Base-by-base conservation (phyloP, 2,797 vertebrate genomes). In the Pogoniulus pusillus region DNA sequence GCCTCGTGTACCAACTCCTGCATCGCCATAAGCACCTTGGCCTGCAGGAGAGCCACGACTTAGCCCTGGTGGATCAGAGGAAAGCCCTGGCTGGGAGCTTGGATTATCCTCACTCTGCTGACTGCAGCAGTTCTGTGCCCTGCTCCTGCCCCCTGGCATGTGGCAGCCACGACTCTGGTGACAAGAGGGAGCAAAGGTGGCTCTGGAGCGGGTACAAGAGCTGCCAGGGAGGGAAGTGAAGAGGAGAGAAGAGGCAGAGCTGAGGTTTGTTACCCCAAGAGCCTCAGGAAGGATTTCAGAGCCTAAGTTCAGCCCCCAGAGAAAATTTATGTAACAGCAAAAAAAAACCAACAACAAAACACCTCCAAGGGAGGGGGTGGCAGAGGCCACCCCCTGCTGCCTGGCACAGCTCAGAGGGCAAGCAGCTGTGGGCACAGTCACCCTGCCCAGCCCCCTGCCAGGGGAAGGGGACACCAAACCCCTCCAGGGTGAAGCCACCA, bases 71-170 rank as follows among this genome's bases (percentile, higher is more conserved):
- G 78, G 78, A 55, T 79, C 65, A 84, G 62, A 87, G 87, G 35
- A 62, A 75, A 82, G 87, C 18, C 80, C 60, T 79, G 45, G 86
- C 91, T 80, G 0, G 4, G 58, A 78, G 89, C 34, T 19, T 0
- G 29, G 91, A 90, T 95, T 60, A 94, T 93, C 93, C 81, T 75
- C 0, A 12, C 82, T 32, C 75, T 70, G 89, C 84, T 87, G 57
- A 13, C 53, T 2, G 60, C 92, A 87, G 92, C 82, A 12, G 57
- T 90, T 72, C 92, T 54, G 22, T 3, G 14, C 85, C 78, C 16
- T 18, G 87, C 87, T 41, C 17, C 16, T 51, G 30, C 53, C 64
- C 73, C 73, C 64, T 10, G 9, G 55, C 15, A 34, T 14, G 2
- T 27, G 60, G 79, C 55, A 14, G 43, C n/a, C 20, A 0, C 2